phyloP scores from a whole-genome alignment of 37 sponge, comb jelly and placozoan genomes.

The Dysidea cf. avara region DNA sequence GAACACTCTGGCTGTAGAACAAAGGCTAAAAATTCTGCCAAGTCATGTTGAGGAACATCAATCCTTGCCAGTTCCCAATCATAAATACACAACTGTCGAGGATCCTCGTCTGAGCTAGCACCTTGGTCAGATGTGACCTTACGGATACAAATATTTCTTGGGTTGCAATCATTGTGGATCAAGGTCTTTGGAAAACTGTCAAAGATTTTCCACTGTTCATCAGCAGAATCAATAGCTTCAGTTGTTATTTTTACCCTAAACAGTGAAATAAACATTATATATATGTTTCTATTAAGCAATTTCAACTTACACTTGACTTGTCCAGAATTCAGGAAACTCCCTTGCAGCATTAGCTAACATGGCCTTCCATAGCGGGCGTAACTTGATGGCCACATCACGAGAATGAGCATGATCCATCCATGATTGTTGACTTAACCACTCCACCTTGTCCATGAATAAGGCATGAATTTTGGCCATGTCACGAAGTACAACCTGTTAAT shows the following conservation, averaged over 20 bases:
- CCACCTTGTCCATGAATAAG: slow-evolving; percentile 24
- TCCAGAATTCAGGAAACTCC: slow-evolving; percentile 75
- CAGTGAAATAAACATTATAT: neutral
- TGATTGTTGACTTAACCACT: slow-evolving; percentile 10
- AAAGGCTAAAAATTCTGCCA: slow-evolving; percentile 72
- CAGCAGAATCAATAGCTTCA: slow-evolving; percentile 39
- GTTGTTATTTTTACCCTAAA: slow-evolving; percentile 22
- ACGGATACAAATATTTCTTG: slow-evolving; percentile 65
- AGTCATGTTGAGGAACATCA: slow-evolving; percentile 64
- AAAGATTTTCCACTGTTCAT: slow-evolving; percentile 17
- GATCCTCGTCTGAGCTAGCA: slow-evolving; percentile 25
- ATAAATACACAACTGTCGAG: slow-evolving; percentile 57
- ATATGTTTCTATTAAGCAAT: neutral
- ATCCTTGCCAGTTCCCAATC: slow-evolving; percentile 81
- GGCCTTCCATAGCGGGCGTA: slow-evolving; percentile 62
- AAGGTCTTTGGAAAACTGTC: slow-evolving; percentile 50
- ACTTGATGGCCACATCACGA: slow-evolving; percentile 3
- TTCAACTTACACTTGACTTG: slow-evolving; percentile 3
- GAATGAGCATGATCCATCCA: slow-evolving; percentile 46
- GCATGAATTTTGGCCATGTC: slow-evolving; percentile 70
- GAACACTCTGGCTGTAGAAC: slow-evolving; percentile 27
- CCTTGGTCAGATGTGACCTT: neutral
- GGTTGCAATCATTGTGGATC: slow-evolving; percentile 79
- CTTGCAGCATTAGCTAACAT: slow-evolving; percentile 42
- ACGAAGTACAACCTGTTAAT: slow-evolving; percentile 46